Evolutionary conservation across 2,888 invertebrate species (phyloP).

Genomic region (Odontocerum albicorne): DNA sequence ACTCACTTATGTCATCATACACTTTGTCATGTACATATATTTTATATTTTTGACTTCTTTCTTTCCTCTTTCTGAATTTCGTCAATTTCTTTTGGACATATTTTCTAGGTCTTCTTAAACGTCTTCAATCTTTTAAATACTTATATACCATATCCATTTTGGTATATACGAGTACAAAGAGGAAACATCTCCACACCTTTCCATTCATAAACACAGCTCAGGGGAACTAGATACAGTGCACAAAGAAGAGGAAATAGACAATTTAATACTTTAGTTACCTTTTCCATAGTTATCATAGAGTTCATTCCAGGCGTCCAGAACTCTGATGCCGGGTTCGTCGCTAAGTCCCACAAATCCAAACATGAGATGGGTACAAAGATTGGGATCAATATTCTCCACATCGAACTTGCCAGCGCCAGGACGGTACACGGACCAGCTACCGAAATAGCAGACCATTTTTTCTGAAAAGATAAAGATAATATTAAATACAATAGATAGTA

Average conservation of each 20-base stretch:
- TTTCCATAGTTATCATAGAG: conserved; percentile 61
- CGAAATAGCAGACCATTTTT: conserved; percentile 64
- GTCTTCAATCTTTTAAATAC: no score
- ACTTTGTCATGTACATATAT: no score
- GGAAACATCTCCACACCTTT: not conserved
- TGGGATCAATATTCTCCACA: conserved; percentile 65
- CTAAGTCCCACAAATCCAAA: conserved; percentile 74
- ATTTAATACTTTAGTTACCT: conserved; percentile 20
- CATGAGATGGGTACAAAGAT: conserved; percentile 70
- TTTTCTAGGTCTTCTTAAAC: no score
- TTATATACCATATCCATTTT: no score
- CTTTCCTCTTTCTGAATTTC: no score
- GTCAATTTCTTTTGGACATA: no score
- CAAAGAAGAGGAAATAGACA: no score
- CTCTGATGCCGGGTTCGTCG: conserved; percentile 51
- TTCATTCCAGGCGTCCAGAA: conserved; percentile 65
- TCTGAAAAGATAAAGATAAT: conserved; percentile 7
- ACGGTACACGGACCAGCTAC: conserved; percentile 76
- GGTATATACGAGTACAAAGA: not conserved
- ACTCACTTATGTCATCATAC: no score
- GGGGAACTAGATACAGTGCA: not conserved
- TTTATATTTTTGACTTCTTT: no score
- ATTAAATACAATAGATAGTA: not conserved
- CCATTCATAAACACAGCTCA: not conserved
- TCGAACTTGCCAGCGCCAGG: conserved; percentile 64